These are phyloP conservation scores for Sinhomidia bicolor DNA, from an alignment of 2,888 invertebrate species.

Conservation along the genomic window DNA sequence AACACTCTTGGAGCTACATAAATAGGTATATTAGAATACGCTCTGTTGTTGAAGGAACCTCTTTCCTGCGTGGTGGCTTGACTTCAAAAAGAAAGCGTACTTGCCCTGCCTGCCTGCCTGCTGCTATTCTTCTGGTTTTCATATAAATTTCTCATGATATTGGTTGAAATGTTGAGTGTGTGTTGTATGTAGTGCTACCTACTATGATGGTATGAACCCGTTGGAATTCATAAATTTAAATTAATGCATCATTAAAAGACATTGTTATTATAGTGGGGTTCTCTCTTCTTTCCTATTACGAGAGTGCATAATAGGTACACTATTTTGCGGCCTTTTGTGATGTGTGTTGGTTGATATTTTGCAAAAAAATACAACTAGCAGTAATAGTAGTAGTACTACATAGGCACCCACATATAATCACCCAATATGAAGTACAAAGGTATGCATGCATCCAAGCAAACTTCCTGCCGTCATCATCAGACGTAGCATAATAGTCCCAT, in stretches of 20 bases:
- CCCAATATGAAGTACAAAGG: neutral
- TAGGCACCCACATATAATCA: conserved; percentile 9
- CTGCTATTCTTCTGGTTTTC: conserved; percentile 32
- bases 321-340: neutral
- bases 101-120: no score
- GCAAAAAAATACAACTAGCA: no score
- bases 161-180: conserved; percentile 16
- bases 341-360: neutral
- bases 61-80: neutral
- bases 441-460: neutral
- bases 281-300: conserved; percentile 29
- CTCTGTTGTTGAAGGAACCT: conserved; percentile 3
- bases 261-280: conserved; percentile 64
- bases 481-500: conserved; percentile 15
- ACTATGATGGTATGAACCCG: conserved; percentile 53
- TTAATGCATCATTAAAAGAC: conserved; percentile 76
- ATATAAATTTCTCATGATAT: conserved; percentile 42
- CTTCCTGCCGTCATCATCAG: conserved; percentile 42
- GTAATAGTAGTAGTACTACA: no score
- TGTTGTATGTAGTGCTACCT: conserved; percentile 17
- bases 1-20: neutral
- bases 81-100: neutral
- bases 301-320: conserved; percentile 4
- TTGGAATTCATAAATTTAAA: conserved; percentile 76
- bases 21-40: neutral